phyloP scores from a whole-genome alignment of 2,888 invertebrate genomes.

The Aspidiotus rigidus region DNA sequence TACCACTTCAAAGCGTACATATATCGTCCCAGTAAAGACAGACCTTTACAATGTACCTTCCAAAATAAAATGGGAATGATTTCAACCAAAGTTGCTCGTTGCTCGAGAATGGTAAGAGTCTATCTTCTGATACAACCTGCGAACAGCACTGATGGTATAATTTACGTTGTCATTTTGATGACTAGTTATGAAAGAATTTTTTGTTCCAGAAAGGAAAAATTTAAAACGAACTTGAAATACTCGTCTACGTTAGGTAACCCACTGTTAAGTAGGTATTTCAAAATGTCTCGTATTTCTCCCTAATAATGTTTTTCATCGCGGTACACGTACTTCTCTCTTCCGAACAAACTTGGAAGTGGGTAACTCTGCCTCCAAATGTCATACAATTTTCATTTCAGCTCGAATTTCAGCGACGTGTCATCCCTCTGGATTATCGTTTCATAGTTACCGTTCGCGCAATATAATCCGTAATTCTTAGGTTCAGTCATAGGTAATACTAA shows the following conservation, averaged over 20 bases:
- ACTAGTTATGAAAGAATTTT: too few species aligned
- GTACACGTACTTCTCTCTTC: constrained; percentile 18
- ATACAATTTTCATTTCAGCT: constrained; percentile 32
- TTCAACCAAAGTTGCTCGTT: too few species aligned
- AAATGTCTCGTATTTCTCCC: too few species aligned
- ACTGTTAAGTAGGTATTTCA: too few species aligned
- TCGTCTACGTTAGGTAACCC: too few species aligned
- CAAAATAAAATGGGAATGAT: neutral
- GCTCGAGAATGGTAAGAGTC: too few species aligned
- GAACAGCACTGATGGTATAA: too few species aligned
- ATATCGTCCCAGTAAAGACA: neutral
- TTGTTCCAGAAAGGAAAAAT: too few species aligned
- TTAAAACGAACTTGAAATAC: too few species aligned
- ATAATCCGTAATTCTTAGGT: constrained; percentile 28
- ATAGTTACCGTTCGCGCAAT: constrained; percentile 20
- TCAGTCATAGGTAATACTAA: constrained; percentile 22
- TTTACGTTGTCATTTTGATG: too few species aligned
- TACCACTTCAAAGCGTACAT: neutral
- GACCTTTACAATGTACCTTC: neutral
- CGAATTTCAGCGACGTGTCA: constrained; percentile 31
- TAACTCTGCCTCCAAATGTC: constrained; percentile 23
- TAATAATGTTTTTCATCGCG: neutral
- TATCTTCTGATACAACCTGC: too few species aligned
- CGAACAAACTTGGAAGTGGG: constrained; percentile 1
- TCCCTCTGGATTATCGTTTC: constrained; percentile 7